Percentiles rank a stretch among this genome's conserved stretches.
Evolutionary conservation across 2,113 vertebrate genomes (phyloP).

Genomic region (Baryphthengus martii): DNA sequence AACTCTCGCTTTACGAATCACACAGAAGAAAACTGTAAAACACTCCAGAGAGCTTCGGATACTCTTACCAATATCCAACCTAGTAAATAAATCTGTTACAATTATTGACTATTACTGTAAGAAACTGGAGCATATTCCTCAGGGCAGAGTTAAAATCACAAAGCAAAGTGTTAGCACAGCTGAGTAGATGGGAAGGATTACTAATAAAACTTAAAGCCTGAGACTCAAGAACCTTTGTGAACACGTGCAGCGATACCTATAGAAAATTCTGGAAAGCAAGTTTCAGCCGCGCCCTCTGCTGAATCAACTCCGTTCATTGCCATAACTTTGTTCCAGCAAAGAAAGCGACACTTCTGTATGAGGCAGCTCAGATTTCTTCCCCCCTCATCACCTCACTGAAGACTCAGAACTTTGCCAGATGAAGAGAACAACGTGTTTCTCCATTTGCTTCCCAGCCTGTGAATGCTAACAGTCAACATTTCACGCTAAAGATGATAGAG

Average conservation of each 20-base stretch:
- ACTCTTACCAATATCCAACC: neutral
- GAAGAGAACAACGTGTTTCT: neutral
- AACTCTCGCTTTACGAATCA: neutral
- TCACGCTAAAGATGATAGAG: neutral
- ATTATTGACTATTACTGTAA: neutral
- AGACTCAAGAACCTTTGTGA: neutral
- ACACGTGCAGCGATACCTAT: rapidly evolving
- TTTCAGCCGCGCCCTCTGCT: neutral
- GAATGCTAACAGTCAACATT: neutral
- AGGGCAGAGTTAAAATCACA: neutral
- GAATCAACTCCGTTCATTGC: rapidly evolving
- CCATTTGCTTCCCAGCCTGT: neutral
- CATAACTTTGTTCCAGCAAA: neutral
- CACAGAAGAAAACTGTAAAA: neutral
- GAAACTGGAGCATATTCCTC: neutral
- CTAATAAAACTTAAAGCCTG: neutral
- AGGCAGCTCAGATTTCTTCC: neutral
- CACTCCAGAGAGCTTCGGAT: neutral
- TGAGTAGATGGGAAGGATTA: neutral
- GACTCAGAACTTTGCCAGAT: neutral
- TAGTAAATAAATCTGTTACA: neutral
- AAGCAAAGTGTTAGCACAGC: neutral
- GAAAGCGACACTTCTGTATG: neutral
- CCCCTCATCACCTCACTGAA: neutral
- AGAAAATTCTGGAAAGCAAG: neutral